A percentile compares a stretch with the other conserved stretches of the same genome.
Evolutionary conservation across 2,113 vertebrate genomes (phyloP).

Genomic region (Gavia stellata): DNA sequence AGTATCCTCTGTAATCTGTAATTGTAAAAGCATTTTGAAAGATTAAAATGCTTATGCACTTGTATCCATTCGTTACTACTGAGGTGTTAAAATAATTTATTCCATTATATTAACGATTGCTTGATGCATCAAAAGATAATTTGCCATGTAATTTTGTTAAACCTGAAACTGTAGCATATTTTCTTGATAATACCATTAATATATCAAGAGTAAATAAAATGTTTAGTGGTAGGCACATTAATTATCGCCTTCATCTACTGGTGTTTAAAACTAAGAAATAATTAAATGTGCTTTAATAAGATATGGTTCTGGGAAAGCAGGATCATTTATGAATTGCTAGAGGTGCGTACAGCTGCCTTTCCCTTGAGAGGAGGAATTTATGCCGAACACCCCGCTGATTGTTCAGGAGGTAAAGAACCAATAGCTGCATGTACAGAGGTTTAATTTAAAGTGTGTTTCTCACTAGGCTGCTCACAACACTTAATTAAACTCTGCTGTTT

Average conservation of each 20-base stretch:
- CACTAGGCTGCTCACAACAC: conserved; percentile 99
- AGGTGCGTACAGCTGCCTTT: conserved; percentile 79
- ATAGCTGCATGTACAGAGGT: conserved; percentile 92
- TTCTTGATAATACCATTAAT: conserved; percentile 78
- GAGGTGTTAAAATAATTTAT: conserved; percentile 78
- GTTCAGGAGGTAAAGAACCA: conserved; percentile 95
- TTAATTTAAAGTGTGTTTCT: conserved; percentile 99
- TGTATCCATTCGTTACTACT: conserved; percentile 69
- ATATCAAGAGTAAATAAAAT: conserved; percentile 89
- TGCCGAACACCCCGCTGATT: conserved; percentile 90
- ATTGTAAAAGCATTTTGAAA: conserved; percentile 69
- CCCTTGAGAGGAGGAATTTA: conserved; percentile 91
- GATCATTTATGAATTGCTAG: conserved; percentile 88
- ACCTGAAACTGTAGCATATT: conserved; percentile 68
- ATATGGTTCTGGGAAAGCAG: conserved; percentile 77
- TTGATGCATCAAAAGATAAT: conserved; percentile 80
- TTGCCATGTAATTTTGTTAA: conserved; percentile 77
- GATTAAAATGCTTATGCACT: conserved; percentile 71
- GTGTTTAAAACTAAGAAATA: conserved; percentile 83
- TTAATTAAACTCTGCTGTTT: conserved; percentile 99
- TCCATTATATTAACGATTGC: conserved; percentile 71
- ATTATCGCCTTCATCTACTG: conserved; percentile 86
- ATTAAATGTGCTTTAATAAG: conserved; percentile 87
- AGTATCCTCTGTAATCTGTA: conserved; percentile 57
- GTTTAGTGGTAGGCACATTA: conserved; percentile 87